Evolutionary conservation across 2,113 vertebrate genomes (phyloP).

Genomic region (Sarotherodon lohbergeri): DNA sequence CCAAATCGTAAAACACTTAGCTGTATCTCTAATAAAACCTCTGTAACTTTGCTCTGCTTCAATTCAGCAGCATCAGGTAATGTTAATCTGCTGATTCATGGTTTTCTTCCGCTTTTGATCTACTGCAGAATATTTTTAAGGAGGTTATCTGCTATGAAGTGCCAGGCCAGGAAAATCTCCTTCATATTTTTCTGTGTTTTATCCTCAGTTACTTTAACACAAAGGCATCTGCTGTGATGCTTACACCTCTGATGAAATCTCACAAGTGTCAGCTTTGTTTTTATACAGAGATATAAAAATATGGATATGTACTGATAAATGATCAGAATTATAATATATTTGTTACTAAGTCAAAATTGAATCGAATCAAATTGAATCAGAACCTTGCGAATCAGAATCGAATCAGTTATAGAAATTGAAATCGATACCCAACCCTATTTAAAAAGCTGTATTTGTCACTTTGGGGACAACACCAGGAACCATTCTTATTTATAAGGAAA

Average conservation of each 20-base stretch:
- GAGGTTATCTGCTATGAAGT: not conserved
- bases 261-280: not conserved
- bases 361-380: not conserved
- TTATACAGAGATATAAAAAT: not conserved
- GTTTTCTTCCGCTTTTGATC: not conserved
- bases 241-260: not conserved
- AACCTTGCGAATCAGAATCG: not conserved
- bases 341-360: not conserved
- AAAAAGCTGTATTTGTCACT: not conserved
- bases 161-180: not conserved
- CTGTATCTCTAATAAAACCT: not conserved
- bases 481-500: not conserved
- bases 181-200: not conserved
- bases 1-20: fast-evolving
- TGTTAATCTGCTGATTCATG: not conserved
- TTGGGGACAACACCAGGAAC: not conserved
- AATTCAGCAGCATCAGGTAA: not conserved
- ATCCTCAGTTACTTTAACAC: not conserved
- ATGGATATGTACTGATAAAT: not conserved
- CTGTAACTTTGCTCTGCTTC: not conserved
- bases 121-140: not conserved
- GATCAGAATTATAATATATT: not conserved
- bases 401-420: not conserved
- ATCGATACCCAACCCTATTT: not conserved
- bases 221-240: not conserved